These are phyloP conservation scores for Paguma larvata DNA, from an alignment of 2,797 vertebrate genomes.

Conservation along the genomic window DNA sequence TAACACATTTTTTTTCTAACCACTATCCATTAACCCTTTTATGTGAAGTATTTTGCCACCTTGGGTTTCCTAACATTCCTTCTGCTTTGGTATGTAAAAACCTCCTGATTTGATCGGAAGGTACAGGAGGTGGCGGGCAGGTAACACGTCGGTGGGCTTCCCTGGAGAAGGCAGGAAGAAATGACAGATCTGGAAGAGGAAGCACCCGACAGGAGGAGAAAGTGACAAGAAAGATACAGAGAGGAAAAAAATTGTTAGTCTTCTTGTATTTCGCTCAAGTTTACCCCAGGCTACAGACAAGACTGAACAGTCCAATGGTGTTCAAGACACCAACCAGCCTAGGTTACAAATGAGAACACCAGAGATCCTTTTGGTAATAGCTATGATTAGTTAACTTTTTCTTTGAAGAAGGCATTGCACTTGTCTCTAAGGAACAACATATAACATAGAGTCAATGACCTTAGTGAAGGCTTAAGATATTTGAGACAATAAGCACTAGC, in stretches of 20 bases:
- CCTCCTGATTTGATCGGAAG: not conserved
- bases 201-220: not conserved
- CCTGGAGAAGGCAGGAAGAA: not conserved
- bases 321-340: not conserved
- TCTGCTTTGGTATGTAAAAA: not conserved
- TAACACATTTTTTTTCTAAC: conserved; percentile 21
- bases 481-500: not conserved
- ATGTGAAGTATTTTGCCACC: not conserved
- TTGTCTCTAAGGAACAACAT: not conserved
- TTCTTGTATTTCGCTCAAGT: not conserved
- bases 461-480: not conserved
- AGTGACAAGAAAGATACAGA: not conserved
- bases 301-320: not conserved
- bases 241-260: not conserved
- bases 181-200: not conserved
- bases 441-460: not conserved
- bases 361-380: not conserved
- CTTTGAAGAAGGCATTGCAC: not conserved
- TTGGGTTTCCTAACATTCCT: not conserved
- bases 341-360: not conserved
- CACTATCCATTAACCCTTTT: conserved; percentile 46
- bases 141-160: not conserved
- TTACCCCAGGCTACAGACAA: not conserved
- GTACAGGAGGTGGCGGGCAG: rapidly evolving
- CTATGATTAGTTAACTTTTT: not conserved